phyloP scores from a whole-genome alignment of 30 jellyfish, hydroid and myxozoan species.

The Haliclystus octoradiatus region DNA sequence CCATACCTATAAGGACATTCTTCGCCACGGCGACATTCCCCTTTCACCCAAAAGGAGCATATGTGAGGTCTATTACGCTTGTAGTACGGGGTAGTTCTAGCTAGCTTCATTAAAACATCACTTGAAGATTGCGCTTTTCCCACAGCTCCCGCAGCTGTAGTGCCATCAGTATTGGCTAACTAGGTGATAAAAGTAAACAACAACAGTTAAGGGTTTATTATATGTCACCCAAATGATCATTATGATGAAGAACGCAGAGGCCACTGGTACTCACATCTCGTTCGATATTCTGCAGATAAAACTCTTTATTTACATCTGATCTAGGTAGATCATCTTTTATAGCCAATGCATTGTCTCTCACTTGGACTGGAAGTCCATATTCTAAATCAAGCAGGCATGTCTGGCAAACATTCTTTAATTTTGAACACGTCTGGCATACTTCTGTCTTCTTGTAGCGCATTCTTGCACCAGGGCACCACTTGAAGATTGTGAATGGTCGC shows the following conservation, averaged over 20 bases:
- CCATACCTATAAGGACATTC: conserved; percentile 92
- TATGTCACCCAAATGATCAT: neutral
- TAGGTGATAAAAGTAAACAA: neutral
- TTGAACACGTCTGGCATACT: conserved; percentile 90
- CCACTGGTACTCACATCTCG: conserved; percentile 39
- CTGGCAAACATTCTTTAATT: conserved; percentile 86
- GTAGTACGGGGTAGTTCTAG: conserved; percentile 92
- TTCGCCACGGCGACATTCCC: conserved; percentile 98
- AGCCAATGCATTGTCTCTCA: conserved; percentile 83
- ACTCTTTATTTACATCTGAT: conserved; percentile 85
- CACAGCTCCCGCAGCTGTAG: conserved; percentile 81
- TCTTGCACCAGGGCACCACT: conserved; percentile 98
- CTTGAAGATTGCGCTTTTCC: conserved; percentile 91
- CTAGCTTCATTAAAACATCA: conserved; percentile 71
- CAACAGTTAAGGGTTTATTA: neutral
- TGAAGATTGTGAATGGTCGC: conserved; percentile 88
- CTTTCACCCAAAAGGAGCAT: conserved; percentile 98
- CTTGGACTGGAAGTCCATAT: conserved; percentile 91
- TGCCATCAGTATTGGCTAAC: conserved; percentile 95
- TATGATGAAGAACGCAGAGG: neutral
- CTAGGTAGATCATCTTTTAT: conserved; percentile 83
- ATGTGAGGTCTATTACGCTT: conserved; percentile 93
- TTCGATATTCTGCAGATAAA: conserved; percentile 69
- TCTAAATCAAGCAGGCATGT: conserved; percentile 92
- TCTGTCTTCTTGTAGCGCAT: conserved; percentile 94